phyloP scores from a whole-genome alignment of 2,888 invertebrate species.

The Epinotia brunnichana region DNA sequence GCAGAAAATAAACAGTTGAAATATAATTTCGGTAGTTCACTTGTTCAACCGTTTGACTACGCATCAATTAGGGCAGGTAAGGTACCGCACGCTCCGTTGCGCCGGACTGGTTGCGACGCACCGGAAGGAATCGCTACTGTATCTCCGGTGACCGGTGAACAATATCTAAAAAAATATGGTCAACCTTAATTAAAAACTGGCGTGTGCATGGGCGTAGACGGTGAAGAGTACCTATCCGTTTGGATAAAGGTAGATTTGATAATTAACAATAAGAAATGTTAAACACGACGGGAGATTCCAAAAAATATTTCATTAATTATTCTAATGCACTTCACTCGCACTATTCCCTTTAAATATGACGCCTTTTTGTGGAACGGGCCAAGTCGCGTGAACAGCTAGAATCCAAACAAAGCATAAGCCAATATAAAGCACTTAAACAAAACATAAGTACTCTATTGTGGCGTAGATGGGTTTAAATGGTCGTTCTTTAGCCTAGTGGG shows the following conservation, averaged over 20 bases:
- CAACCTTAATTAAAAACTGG: constrained; percentile 28
- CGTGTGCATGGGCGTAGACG: constrained; percentile 3
- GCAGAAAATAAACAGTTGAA: neutral
- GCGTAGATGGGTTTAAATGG: no score
- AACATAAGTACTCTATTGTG: no score
- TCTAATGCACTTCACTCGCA: no score
- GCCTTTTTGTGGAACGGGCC: no score
- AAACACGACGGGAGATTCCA: no score
- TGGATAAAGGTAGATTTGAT: neutral
- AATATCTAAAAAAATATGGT: constrained; percentile 49
- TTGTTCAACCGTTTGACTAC: constrained; percentile 10
- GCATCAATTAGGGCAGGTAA: constrained; percentile 60
- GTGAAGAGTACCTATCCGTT: neutral
- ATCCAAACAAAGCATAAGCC: no score
- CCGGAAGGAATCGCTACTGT: constrained; percentile 70
- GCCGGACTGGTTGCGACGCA: constrained; percentile 62
- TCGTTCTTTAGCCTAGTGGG: no score
- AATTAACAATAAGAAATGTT: neutral
- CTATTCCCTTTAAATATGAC: no score
- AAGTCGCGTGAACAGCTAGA: no score
- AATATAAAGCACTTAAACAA: no score
- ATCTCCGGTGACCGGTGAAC: constrained; percentile 60
- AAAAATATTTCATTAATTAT: no score
- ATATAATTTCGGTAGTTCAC: constrained; percentile 1
- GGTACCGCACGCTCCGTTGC: constrained; percentile 70